phyloP scores from a whole-genome alignment of 2,797 vertebrate genomes.

The Eurystomus glaucurus region DNA sequence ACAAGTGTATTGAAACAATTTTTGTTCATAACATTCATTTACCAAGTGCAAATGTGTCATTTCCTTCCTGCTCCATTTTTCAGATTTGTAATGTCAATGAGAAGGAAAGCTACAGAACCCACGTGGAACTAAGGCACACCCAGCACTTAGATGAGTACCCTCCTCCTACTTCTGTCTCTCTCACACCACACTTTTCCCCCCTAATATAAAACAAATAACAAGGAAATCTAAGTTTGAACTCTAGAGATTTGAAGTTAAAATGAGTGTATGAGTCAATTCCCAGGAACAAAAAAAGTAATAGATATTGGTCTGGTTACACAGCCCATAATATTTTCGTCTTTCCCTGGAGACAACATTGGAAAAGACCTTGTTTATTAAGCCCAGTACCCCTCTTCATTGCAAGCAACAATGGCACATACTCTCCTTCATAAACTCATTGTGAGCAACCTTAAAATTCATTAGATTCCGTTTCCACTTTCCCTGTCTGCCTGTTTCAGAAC shows the following conservation, averaged over 20 bases:
- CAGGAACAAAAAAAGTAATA: neutral
- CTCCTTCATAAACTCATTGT: neutral
- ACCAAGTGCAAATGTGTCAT: neutral
- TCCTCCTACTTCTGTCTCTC: neutral
- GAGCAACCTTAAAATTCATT: neutral
- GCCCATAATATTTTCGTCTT: neutral
- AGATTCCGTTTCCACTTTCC: neutral
- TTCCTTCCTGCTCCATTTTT: neutral
- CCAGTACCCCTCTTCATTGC: neutral
- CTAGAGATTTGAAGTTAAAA: neutral
- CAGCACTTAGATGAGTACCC: accelerated
- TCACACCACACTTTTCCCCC: neutral
- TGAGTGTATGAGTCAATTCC: neutral
- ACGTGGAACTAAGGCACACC: neutral
- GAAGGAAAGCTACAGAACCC: neutral
- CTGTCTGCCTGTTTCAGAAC: neutral
- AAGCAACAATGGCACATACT: accelerated
- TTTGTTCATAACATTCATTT: neutral
- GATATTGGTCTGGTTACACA: neutral
- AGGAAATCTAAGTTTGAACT: neutral
- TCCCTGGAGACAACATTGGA: neutral
- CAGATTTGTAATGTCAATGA: neutral
- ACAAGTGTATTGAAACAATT: neutral
- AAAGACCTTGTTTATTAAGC: neutral
- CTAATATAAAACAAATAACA: neutral